A percentile compares a stretch with the other conserved stretches of the same genome.
phyloP scores from a whole-genome alignment of 2,113 vertebrate species.

The Chionis minor region DNA sequence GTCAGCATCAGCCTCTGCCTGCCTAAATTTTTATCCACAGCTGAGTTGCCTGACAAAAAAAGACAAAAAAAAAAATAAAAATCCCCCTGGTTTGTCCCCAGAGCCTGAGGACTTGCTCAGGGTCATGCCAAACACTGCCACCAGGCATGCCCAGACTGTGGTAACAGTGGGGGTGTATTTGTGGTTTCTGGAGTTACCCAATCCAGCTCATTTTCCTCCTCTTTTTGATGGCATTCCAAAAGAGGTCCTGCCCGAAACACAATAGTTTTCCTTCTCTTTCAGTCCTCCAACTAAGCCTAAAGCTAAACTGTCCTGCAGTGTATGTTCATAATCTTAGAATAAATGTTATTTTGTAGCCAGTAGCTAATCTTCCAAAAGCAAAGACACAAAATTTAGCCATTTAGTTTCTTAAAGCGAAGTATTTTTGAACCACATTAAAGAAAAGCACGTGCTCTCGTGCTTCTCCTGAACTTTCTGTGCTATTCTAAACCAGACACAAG shows the following conservation, averaged over 20 bases:
- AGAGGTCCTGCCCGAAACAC: neutral
- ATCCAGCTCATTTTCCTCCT: neutral
- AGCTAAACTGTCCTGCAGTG: neutral
- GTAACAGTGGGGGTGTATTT: accelerated
- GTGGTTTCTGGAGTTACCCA: neutral
- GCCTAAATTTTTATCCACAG: neutral
- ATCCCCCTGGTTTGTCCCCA: too few relatives aligned
- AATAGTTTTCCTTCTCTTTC: neutral
- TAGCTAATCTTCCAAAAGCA: conserved; percentile 9
- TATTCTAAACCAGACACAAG: conserved; percentile 10
- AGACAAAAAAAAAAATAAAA: neutral
- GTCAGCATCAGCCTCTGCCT: neutral
- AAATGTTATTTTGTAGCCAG: neutral
- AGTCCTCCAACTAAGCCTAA: neutral
- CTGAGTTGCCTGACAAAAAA: neutral
- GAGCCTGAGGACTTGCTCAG: neutral
- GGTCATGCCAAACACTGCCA: neutral
- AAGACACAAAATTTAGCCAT: conserved; percentile 13
- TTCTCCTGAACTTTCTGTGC: neutral
- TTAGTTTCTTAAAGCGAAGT: conserved; percentile 57
- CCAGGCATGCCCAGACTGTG: neutral
- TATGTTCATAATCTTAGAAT: neutral
- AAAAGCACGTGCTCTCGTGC: neutral
- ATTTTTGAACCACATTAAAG: neutral
- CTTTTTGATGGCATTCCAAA: neutral